These are phyloP conservation scores for Arctopsyche grandis DNA, from an alignment of 1,140 invertebrate species.

Conservation along the genomic window DNA sequence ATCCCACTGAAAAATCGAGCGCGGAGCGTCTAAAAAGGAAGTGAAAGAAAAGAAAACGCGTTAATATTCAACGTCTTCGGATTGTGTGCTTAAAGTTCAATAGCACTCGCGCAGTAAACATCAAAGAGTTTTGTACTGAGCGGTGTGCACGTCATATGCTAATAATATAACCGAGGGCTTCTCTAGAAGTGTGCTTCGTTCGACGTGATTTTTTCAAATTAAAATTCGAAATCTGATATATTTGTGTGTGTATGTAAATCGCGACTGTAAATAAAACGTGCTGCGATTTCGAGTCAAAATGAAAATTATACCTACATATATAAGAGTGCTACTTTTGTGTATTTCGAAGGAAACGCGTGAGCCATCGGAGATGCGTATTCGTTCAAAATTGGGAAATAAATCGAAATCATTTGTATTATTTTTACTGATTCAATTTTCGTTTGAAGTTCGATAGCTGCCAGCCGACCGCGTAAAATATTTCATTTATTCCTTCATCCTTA, in stretches of 20 bases:
- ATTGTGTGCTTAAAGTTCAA: constrained; percentile 35
- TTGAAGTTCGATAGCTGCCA: too few relatives aligned
- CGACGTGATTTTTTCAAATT: constrained; percentile 13
- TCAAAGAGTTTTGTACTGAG: constrained; percentile 31
- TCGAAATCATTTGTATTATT: too few relatives aligned
- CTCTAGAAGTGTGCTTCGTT: neutral
- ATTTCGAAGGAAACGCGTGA: too few relatives aligned
- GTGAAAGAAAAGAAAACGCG: neutral
- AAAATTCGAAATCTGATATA: neutral
- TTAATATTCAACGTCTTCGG: neutral
- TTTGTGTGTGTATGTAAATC: neutral
- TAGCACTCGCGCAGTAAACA: constrained; percentile 16
- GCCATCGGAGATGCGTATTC: too few relatives aligned
- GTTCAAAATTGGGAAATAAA: too few relatives aligned
- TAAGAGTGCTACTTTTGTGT: too few relatives aligned
- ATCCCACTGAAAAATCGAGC: neutral
- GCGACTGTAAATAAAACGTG: too few relatives aligned
- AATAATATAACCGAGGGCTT: neutral
- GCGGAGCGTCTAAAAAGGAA: neutral
- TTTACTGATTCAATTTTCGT: too few relatives aligned
- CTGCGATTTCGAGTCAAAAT: too few relatives aligned
- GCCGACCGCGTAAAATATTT: too few relatives aligned
- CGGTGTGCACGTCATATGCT: constrained; percentile 1
- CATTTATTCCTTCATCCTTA: too few relatives aligned
- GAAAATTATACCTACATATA: too few relatives aligned